Base-by-base conservation (phyloP, 2,888 invertebrate species). In the Sminthurinus aureus region DNA sequence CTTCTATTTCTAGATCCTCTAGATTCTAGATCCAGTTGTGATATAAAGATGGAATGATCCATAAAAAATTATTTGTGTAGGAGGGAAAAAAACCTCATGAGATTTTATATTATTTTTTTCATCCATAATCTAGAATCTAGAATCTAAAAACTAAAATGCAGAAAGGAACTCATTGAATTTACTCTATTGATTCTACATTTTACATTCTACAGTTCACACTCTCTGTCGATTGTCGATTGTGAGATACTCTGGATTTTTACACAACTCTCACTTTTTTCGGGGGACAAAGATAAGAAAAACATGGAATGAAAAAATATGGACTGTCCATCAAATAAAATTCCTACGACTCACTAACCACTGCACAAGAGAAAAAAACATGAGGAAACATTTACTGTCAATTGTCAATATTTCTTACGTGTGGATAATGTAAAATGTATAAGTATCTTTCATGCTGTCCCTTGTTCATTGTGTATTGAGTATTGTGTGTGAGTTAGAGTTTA, bases 321-420 rank as follows among this genome's bases (percentile, higher is more conserved):
- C 26, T 71, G 71, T 71, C 71, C 71, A 71, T 71, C 71, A 71
- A 71, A 71, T 13, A 22, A 13, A 13, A 26, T 71, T 71, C 15
- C 26, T 71, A 12, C 12, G 71, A 24, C 11, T 71, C 71, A 71
- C 71, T 71, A 71, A 71, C 71, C 71, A 71, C 71, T 24, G 13
- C 38, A 38, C 38, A 38, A 58, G 58, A 58, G 58, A 58, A 18
- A 58, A 58, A 58, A 58, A 58, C 58, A 58, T 58, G 9, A 58
- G 18, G 18, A 58, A 58, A 58, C 58, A 58, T 58, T 58, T 18
- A 58, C 13, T 58, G 58, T 58, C 58, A 58, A 58, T 58, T 15
- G 15, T 15, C 58, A 58, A 38, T 38, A 38, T 38, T 38, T 38
- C 38, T 38, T 38, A 38, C 38, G 38, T 38, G 38, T 58, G 58